These are phyloP conservation scores for Lycaena phlaeas DNA, from an alignment of 2,888 invertebrate species.

Conservation along the genomic window DNA sequence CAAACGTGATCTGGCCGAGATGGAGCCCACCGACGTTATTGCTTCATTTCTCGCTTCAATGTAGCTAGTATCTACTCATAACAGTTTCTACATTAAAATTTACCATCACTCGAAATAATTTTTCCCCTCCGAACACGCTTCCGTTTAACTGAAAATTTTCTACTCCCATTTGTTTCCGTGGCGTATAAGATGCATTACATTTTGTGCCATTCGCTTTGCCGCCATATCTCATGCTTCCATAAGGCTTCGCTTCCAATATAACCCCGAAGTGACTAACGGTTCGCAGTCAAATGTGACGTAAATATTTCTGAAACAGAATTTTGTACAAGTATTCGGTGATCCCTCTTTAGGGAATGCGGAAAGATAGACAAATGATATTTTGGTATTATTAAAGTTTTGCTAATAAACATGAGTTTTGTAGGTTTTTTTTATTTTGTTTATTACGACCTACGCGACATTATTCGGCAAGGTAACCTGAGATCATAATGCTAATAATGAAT, in stretches of 20 bases:
- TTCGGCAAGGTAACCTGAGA: too few relatives aligned
- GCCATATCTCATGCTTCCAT: conserved; percentile 44
- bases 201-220: conserved; percentile 41
- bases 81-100: conserved; percentile 44
- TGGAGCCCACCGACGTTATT: conserved; percentile 58
- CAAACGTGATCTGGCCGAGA: conserved; percentile 66
- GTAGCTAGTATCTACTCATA: conserved; percentile 50
- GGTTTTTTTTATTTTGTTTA: too few relatives aligned
- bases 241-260: conserved; percentile 48
- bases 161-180: conserved; percentile 43
- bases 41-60: conserved; percentile 50
- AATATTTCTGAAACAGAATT: conserved; percentile 20
- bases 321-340: conserved; percentile 10
- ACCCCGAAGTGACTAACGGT: conserved; percentile 43
- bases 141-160: conserved; percentile 33
- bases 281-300: conserved; percentile 25
- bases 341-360: conserved; percentile 7
- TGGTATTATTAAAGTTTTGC: too few relatives aligned
- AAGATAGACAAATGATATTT: conserved; percentile 13
- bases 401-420: too few relatives aligned
- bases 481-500: too few relatives aligned
- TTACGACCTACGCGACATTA: too few relatives aligned
- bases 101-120: conserved; percentile 43
- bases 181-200: conserved; percentile 47
- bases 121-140: conserved; percentile 30